Evolutionary conservation across 2,888 invertebrate genomes (phyloP), one percentile per base, ranked within the genome.

Genomic region (Leptothorax acervorum): DNA sequence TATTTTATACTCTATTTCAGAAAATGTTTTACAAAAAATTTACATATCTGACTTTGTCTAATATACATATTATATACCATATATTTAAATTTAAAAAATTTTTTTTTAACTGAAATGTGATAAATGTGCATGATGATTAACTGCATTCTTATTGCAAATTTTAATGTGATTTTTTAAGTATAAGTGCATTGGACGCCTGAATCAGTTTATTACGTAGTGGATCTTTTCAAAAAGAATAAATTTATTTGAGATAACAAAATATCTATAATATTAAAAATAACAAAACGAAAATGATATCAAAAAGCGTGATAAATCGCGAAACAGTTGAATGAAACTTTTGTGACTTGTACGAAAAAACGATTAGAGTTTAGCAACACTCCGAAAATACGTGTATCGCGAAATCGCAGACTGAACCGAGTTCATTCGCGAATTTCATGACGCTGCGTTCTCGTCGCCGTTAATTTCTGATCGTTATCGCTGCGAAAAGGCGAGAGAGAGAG

Each of bases 391-490:
- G 28, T 39, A 42, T 42, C 53, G 35, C 28, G 23, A 55, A 55
- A 55, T 9, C 23, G 12, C 28, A 28, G 12, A 2, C 3, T 11
- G n/a, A 35, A 63, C 11, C 23, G 15, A 57, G 23, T 42, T 45
- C 11, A 70, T 70, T 57, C 70, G 18, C 23, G 55, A 57, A 70
- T 31, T 45, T 78, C 65, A 65, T 28, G 65, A 31, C 53, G 42
- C 15, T 55, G 23, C 18, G 6, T 68, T 68, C n/a, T 76, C 28
- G 66, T 76, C 28, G 66, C 28, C 28, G 53, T 18, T 79, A 79
- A 79, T 79, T 57, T 70, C 70, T 60, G 35, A 57, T 60, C 35
- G 71, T 57, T 79, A 79, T 79, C 78, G 70, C 45, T 31, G 31
- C 31, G 45, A 45, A 28, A 65, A 39, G 57, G 45, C 55, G 31